Evolutionary conservation across 64 coral and sea anemone species (phyloP).

Genomic region (Cladopsammia gracilis): DNA sequence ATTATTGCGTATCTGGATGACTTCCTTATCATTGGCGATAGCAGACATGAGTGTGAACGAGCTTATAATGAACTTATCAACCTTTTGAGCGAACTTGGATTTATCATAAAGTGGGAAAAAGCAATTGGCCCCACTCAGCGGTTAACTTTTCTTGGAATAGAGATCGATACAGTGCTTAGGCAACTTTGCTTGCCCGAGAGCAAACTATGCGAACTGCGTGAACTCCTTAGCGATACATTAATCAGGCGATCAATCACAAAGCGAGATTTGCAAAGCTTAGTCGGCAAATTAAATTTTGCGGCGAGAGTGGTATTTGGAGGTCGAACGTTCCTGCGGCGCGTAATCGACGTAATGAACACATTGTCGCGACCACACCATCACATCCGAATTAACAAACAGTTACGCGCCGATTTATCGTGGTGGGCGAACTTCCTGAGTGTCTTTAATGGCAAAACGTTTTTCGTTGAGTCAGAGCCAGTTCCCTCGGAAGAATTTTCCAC

Average conservation of each 20-base stretch:
- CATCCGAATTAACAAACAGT: background rate
- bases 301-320: conserved; percentile 61
- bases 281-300: conserved; percentile 64
- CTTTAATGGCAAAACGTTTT: no score
- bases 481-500: no score
- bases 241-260: conserved; percentile 27
- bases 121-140: conserved; percentile 30
- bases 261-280: conserved; percentile 56
- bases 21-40: conserved; percentile 69
- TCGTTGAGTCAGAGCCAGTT: no score
- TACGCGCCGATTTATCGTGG: no score
- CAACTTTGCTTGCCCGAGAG: conserved; percentile 30
- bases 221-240: conserved; percentile 8
- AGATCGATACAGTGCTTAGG: conserved; percentile 51
- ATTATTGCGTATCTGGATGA: conserved; percentile 62
- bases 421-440: no score
- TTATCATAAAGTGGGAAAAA: conserved; percentile 23
- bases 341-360: conserved; percentile 54
- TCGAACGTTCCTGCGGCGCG: conserved; percentile 55
- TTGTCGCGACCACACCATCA: background rate
- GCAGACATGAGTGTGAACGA: conserved; percentile 5
- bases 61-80: conserved; percentile 55
- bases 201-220: conserved; percentile 61
- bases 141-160: conserved; percentile 70
- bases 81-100: conserved; percentile 53